Evolutionary conservation across 2,113 vertebrate genomes (phyloP), one percentile per base, ranked within the genome.

Genomic region (Motacilla alba): DNA sequence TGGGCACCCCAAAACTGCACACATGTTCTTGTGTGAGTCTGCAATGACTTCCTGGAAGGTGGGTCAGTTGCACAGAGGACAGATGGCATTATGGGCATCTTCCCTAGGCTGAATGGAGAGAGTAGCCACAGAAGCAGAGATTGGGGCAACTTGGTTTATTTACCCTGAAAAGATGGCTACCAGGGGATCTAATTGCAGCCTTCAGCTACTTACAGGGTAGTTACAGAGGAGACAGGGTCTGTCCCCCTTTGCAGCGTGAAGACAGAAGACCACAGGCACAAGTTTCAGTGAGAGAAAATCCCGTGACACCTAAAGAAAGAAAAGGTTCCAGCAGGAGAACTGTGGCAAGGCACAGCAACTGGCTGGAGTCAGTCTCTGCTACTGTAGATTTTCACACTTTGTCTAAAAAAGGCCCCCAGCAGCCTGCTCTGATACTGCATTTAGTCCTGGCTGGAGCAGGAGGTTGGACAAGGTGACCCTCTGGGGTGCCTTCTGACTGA

Each of bases 201-300:
- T 68, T 84, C 28, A 60, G n/a, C 33, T 81, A 8, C 60, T 53
- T 50, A 23, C 0, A 58, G 56, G 26, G 35, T 23, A 50, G 28
- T n/a, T 70, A 41, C 10, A 28, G 68, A 76, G 46, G n/a, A 83
- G 37, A 23, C 5, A 37, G 58, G n/a, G n/a, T 59, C 58, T 88
- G 20, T 17, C 17, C 15, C 9, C 3, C 18, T 43, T 91, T 55
- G 39, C 30, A 47, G 13, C 0, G 0, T n/a, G 31, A 55, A 46
- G 55, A 24, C 27, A 18, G 43, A 56, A 73, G 63, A 56, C 20
- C 44, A 11, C 14, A 91, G 68, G 28, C 11, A 1, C 21, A 56
- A 33, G 39, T 68, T 67, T 78, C 44, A 68, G 41, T 1, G 3
- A 75, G 44, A 84, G 35, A 59, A 70, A n/a, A 44, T 72, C 77